Evolutionary conservation across 2,888 invertebrate genomes (phyloP), one percentile per base, ranked within the genome.

Genomic region (Parnassius smintheus): DNA sequence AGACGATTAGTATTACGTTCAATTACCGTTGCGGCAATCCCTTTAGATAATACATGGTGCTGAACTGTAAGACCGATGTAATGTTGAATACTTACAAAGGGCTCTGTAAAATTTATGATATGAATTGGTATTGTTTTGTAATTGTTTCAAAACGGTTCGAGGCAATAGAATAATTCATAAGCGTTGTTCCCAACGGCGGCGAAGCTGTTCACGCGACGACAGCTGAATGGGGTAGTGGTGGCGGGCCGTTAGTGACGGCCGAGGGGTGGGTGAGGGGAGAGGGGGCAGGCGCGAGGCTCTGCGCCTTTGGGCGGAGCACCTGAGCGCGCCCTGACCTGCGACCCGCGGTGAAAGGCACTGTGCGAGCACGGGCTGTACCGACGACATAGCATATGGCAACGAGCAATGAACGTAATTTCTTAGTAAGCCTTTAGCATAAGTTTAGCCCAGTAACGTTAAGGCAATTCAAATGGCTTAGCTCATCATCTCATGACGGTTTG

Each of bases 261-360:
- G 69, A 58, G 63, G 69, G 74, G 71, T 76, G 70, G 75, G 76
- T 70, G 75, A 64, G 61, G 73, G 66, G 72, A 62, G 72, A 68
- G 66, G 70, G 71, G 70, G 70, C 8, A 66, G 35, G 35, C 67
- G 70, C 66, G 67, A 72, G 68, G 70, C 69, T 74, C 73, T 70
- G 74, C 78, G 11, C 78, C 82, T 81, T 71, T 70, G 89, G 88
- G 90, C 88, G 88, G 89, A 86, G 91, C 91, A 88, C 91, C 91
- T 87, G 89, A 91, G 91, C 83, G 90, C 91, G 90, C 91, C 91
- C 91, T 91, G 91, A 91, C 91, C 91, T 89, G 77, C 87, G 91
- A 91, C 91, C 91, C 75, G 88, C 82, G 88, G 91, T 91, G 91
- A 91, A 91, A 91, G 91, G 91, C 89, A 88, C 88, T 75, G 76